These are phyloP conservation scores for Gymnosoma rotundatum DNA, from an alignment of 2,888 invertebrate species.

Conservation along the genomic window DNA sequence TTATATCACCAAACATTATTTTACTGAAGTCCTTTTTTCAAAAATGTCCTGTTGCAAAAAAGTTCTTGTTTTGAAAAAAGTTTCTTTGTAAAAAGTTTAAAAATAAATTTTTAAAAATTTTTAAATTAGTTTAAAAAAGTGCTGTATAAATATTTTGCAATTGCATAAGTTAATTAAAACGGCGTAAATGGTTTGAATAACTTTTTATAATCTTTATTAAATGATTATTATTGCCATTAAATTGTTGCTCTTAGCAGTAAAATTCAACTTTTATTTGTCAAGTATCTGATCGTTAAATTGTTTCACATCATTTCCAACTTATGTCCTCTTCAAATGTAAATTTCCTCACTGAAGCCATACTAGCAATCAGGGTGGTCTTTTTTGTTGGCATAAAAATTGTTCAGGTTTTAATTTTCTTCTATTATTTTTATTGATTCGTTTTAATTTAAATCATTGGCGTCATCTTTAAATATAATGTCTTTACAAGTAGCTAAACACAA, in stretches of 20 bases:
- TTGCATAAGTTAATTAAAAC: no score
- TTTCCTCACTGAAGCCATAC: slow-evolving; percentile 27
- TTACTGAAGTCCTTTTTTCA: no score
- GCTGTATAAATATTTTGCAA: no score
- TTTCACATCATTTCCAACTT: not conserved
- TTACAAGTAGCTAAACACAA: slow-evolving; percentile 61
- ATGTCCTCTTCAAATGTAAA: slow-evolving; percentile 9
- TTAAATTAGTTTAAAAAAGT: no score
- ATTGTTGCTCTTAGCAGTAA: not conserved
- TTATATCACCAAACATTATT: no score
- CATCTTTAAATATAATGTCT: slow-evolving; percentile 71
- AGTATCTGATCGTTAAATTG: not conserved
- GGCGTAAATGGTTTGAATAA: no score
- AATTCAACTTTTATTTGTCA: not conserved
- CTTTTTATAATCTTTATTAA: no score
- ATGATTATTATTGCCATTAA: not conserved
- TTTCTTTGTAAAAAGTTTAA: no score
- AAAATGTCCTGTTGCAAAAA: no score
- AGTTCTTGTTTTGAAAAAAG: no score
- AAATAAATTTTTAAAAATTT: no score
- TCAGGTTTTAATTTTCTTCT: not conserved
- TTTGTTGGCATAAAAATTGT: slow-evolving; percentile 19
- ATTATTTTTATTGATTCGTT: slow-evolving; percentile 33
- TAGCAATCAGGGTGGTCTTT: slow-evolving; percentile 46
- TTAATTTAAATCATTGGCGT: slow-evolving; percentile 63